Base-by-base conservation (phyloP, 1,140 invertebrate genomes). In the Anoplophora glabripennis region DNA sequence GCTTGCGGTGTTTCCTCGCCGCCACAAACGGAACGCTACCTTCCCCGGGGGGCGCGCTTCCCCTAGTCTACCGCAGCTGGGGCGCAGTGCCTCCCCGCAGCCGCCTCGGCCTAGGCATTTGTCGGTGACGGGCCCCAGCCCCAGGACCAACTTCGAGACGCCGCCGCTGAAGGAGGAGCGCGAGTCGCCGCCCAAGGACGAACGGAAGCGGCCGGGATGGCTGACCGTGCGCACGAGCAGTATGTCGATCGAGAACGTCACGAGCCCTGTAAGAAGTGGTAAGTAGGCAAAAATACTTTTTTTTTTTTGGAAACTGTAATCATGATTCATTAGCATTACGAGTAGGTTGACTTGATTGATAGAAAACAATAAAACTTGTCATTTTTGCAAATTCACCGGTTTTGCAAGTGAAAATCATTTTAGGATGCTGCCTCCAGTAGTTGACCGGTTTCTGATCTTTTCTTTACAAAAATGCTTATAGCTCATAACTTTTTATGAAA, bases 1-100 rank as follows among this genome's bases (percentile, higher is more conserved):
- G 40, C 81, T 94, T 15, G 85, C 86, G 15, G 88, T 90, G 38
- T 92, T 91, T 68, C 89, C 89, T 4, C 82, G 90, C 7, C 64
- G 74, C 4, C 74, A 74, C 49, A 75, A 75, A 54, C 60, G 74
- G 7, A 92, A 92, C 72, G 89, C 90, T 0, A 81, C 79, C 0
- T 76, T 81, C 69, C 78, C 79, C 10, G 79, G 79, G 8, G 79
- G 79, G 7, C 75, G 80, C 36, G 74, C 76, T 3, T 79, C 79
- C 9, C 79, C 77, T 18, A 73, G 78, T 76, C 75, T 67, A 18
- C 72, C 72, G 0, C 71, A 75, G 46, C 54, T 76, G 46, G 73
- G 72, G 1, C 56, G 72, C 17, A 75, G 73, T 51, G 71, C 74
- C 7, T 73, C 72, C 11, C 74, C 72, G 33, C 72, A 75, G 54